Percentiles rank a stretch among this genome's conserved stretches.
phyloP scores from a whole-genome alignment of 2,113 vertebrate genomes.

The Stegostoma tigrinum region DNA sequence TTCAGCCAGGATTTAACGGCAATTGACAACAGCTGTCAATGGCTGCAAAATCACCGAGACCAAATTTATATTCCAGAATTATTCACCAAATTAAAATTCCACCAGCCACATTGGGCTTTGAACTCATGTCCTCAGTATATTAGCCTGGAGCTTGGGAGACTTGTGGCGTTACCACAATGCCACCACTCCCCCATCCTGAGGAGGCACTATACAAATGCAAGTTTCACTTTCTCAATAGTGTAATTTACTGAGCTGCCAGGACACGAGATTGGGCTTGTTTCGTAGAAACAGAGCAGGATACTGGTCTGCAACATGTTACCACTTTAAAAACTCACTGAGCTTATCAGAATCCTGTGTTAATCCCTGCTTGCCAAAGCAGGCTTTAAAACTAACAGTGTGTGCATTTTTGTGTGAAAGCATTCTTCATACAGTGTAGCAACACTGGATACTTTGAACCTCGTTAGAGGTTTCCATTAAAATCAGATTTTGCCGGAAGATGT shows the following conservation, averaged over 20 bases:
- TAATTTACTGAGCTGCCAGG: background rate
- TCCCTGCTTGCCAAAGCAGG: conserved; percentile 29
- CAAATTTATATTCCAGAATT: too few species aligned
- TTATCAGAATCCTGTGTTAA: conserved; percentile 8
- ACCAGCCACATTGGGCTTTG: too few species aligned
- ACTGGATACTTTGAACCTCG: background rate
- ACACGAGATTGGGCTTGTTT: background rate
- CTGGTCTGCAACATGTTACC: conserved; percentile 3
- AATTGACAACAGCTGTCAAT: too few species aligned
- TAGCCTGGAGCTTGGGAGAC: too few species aligned
- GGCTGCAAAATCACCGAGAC: too few species aligned
- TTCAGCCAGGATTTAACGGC: too few species aligned
- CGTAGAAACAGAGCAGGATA: background rate
- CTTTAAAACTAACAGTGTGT: background rate
- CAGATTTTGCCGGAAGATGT: background rate
- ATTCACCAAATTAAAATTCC: too few species aligned
- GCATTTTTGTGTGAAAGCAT: conserved; percentile 27
- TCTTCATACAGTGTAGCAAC: background rate
- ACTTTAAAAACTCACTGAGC: conserved; percentile 14
- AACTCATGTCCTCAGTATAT: too few species aligned
- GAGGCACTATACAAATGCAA: background rate
- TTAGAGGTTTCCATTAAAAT: background rate
- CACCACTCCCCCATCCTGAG: too few species aligned
- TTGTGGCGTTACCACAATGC: too few species aligned
- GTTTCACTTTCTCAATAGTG: too few species aligned